Percentiles rank a stretch among this genome's conserved stretches.
These are phyloP conservation scores for Montipora capitata DNA, from an alignment of 92 coral and sea anemone genomes.

Conservation along the genomic window DNA sequence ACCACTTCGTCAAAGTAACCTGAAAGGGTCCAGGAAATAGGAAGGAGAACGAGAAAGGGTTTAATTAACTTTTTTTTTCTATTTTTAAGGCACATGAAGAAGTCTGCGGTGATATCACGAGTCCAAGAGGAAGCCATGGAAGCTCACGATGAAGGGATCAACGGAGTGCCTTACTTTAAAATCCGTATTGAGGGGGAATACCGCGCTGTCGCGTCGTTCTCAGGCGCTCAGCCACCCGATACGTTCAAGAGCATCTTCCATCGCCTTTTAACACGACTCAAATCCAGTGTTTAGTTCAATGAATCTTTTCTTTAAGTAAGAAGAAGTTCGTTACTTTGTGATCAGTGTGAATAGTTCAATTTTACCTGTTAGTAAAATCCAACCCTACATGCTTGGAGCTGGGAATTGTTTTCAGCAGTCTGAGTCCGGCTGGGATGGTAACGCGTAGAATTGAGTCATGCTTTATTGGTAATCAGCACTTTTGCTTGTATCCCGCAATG, in stretches of 20 bases:
- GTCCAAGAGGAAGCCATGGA: slow-evolving; percentile 85
- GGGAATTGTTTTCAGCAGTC: too few relatives aligned
- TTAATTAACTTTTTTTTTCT: not conserved
- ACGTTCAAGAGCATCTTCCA: slow-evolving; percentile 84
- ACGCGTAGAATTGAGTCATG: too few relatives aligned
- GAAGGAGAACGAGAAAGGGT: too few relatives aligned
- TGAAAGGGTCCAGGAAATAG: too few relatives aligned
- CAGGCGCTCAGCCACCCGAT: slow-evolving; percentile 97
- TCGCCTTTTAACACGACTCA: slow-evolving; percentile 75
- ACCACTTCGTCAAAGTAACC: too few relatives aligned
- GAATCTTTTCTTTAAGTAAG: not conserved
- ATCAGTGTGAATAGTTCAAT: too few relatives aligned
- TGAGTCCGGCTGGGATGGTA: too few relatives aligned
- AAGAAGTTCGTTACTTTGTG: too few relatives aligned
- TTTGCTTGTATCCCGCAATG: too few relatives aligned
- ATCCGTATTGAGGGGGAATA: slow-evolving; percentile 76
- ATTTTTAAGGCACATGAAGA: slow-evolving; percentile 74
- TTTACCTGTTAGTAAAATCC: too few relatives aligned
- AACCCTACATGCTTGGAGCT: too few relatives aligned
- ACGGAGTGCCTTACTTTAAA: slow-evolving; percentile 93
- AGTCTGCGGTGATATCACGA: slow-evolving; percentile 75
- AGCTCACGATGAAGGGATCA: slow-evolving; percentile 79
- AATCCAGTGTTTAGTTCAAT: slow-evolving; percentile 75
- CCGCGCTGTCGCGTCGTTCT: slow-evolving; percentile 75
- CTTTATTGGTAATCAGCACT: too few relatives aligned